Evolutionary conservation across 2,888 invertebrate species (phyloP).

Genomic region (Orthosia gothica): DNA sequence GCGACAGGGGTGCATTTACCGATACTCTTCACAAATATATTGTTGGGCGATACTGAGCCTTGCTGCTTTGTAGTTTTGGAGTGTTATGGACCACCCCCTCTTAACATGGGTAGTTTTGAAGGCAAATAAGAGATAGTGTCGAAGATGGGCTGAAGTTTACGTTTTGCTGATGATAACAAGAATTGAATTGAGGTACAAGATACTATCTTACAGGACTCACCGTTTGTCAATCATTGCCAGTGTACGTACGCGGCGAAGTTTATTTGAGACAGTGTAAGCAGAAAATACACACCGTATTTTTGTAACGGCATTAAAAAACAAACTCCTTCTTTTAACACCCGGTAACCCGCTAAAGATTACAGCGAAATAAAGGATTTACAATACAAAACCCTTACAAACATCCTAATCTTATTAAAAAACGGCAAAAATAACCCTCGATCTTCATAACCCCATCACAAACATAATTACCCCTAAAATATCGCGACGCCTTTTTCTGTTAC

Average conservation of each 20-base stretch:
- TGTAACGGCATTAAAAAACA: slow-evolving; percentile 8
- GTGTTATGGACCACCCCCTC: not conserved
- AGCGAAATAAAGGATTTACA: slow-evolving; percentile 23
- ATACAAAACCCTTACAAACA: slow-evolving; percentile 2
- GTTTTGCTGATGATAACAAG: no score
- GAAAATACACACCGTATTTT: not conserved
- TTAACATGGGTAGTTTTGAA: not conserved
- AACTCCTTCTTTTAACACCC: not conserved
- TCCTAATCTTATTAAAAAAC: slow-evolving; percentile 10
- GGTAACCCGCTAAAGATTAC: slow-evolving; percentile 7
- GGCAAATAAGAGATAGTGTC: not conserved
- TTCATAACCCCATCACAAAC: slow-evolving; percentile 62
- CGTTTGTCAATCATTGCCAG: not conserved
- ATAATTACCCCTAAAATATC: slow-evolving; percentile 71
- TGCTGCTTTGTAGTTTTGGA: slow-evolving; percentile 9
- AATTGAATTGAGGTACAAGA: not conserved
- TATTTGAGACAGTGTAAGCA: not conserved
- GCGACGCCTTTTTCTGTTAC: slow-evolving; percentile 71
- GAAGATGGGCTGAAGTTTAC: not conserved
- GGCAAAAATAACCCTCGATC: slow-evolving; percentile 34
- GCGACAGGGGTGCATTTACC: slow-evolving; percentile 36
- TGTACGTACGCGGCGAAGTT: not conserved
- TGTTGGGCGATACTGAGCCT: slow-evolving; percentile 21
- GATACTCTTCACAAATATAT: slow-evolving; percentile 42
- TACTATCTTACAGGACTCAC: no score